phyloP scores from a whole-genome alignment of 2,888 invertebrate genomes.

The Frankliniella fusca region DNA sequence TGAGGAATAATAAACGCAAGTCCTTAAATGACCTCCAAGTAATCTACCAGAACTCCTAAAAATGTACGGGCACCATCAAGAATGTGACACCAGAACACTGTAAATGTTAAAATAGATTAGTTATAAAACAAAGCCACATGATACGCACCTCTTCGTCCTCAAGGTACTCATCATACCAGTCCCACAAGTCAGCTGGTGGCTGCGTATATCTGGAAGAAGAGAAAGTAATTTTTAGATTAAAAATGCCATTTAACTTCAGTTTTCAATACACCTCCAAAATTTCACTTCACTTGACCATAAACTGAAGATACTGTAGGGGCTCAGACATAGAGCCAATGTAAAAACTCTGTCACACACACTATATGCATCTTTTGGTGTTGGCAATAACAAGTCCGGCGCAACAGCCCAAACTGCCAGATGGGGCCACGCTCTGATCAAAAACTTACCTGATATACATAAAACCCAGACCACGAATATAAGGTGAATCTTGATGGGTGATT shows the following conservation, averaged over 20 bases:
- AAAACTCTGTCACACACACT: no score
- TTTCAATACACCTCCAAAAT: no score
- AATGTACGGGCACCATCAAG: neutral
- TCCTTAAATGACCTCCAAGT: conserved; percentile 23
- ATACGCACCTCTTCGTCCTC: conserved; percentile 85
- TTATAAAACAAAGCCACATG: conserved; percentile 11
- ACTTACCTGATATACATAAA: conserved; percentile 68
- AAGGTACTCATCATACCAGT: conserved; percentile 95
- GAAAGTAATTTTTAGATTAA: neutral
- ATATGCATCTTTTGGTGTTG: no score
- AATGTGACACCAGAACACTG: neutral
- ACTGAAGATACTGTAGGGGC: no score
- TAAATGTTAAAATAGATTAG: neutral
- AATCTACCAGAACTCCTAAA: conserved; percentile 4
- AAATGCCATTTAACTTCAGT: no score
- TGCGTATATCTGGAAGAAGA: conserved; percentile 76
- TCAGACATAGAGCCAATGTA: no score
- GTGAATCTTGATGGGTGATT: conserved; percentile 91
- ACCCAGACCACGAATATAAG: conserved; percentile 94
- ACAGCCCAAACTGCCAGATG: no score
- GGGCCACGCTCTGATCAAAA: neutral
- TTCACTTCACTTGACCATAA: no score
- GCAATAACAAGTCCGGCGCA: no score
- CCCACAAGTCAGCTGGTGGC: conserved; percentile 90
- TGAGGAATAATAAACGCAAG: conserved; percentile 27